These are phyloP conservation scores for Malurus splendens DNA, from an alignment of 2,797 vertebrate genomes.

Conservation along the genomic window DNA sequence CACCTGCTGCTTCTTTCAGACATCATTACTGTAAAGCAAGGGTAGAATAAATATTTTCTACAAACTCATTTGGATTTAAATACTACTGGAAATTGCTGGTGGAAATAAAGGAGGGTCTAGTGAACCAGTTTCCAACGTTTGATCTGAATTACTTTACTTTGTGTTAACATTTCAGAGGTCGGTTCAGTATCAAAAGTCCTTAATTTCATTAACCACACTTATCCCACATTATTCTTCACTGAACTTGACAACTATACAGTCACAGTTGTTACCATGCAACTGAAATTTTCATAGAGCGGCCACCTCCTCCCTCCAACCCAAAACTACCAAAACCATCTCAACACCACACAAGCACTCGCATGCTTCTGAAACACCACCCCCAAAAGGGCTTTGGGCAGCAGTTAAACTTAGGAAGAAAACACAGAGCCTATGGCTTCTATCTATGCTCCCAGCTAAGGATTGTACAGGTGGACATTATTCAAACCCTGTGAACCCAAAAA, in stretches of 20 bases:
- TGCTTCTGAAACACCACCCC: neutral
- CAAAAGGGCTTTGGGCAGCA: neutral
- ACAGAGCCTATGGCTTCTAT: neutral
- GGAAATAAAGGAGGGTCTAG: neutral
- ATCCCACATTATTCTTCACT: neutral
- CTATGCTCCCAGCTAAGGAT: neutral
- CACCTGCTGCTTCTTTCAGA: neutral
- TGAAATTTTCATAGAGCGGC: neutral
- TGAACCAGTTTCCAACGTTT: neutral
- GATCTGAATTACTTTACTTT: neutral
- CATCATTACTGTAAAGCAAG: neutral
- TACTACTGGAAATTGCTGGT: neutral
- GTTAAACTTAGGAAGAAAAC: neutral
- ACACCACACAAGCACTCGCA: neutral
- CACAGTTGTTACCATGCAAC: rapidly evolving
- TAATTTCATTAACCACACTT: neutral
- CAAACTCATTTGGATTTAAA: neutral
- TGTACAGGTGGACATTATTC: neutral
- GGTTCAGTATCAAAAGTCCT: neutral
- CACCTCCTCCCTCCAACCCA: neutral
- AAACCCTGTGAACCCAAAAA: neutral
- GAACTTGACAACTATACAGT: neutral
- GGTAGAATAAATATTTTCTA: neutral
- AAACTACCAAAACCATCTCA: neutral
- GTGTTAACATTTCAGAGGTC: neutral